phyloP scores from a whole-genome alignment of 2,888 invertebrate genomes.

The Ypsolopha scabrella region DNA sequence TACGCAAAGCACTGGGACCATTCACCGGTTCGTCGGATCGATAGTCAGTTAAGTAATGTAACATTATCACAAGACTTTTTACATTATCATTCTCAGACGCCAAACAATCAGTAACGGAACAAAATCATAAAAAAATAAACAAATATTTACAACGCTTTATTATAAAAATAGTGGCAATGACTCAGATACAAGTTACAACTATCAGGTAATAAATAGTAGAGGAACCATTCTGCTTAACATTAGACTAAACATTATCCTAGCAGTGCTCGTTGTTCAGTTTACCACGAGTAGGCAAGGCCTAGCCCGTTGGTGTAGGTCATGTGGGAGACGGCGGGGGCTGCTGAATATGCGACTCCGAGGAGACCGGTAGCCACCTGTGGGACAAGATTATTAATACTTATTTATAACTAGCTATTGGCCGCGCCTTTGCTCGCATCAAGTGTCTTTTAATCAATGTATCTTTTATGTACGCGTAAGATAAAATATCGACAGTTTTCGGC shows the following conservation, averaged over 20 bases:
- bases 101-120: too few relatives aligned
- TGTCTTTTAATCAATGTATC: too few relatives aligned
- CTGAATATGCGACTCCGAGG: constrained; percentile 71
- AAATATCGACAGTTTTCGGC: too few relatives aligned
- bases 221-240: constrained; percentile 42
- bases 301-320: constrained; percentile 70
- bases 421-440: too few relatives aligned
- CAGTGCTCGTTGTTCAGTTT: constrained; percentile 17
- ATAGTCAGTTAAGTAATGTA: too few relatives aligned
- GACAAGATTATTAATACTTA: not conserved
- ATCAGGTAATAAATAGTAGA: constrained; percentile 54
- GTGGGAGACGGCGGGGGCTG: constrained; percentile 73
- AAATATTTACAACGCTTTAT: not conserved
- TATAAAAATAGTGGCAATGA: constrained; percentile 1
- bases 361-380: constrained; percentile 61
- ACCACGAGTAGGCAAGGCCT: constrained; percentile 69
- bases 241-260: constrained; percentile 7
- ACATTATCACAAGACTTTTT: too few relatives aligned
- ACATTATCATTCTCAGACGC: too few relatives aligned
- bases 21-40: too few relatives aligned
- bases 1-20: too few relatives aligned
- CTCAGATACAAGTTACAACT: constrained; percentile 37
- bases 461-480: too few relatives aligned
- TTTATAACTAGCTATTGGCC: too few relatives aligned
- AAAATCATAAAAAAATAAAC: constrained; percentile 1